Conservation (phyloP, 2,888 invertebrate species). For the Erebia palarica region DNA sequence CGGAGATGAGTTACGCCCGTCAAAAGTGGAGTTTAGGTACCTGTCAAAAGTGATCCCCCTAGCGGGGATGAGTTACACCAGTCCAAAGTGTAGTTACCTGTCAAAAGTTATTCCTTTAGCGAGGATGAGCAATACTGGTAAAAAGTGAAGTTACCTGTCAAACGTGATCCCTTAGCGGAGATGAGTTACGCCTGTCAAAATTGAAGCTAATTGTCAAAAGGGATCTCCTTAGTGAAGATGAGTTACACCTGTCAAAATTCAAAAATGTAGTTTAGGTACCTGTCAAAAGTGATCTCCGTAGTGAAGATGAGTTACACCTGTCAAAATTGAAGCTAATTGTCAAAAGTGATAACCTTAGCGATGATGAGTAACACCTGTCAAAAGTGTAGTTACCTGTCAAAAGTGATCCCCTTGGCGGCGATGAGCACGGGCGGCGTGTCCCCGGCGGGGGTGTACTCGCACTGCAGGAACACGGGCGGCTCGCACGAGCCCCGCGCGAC, state of each 20-base stretch:
- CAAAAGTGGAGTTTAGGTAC: conserved; percentile 44
- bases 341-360: conserved; percentile 86
- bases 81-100: conserved; percentile 49
- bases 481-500: conserved; percentile 86
- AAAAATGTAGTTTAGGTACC: conserved; percentile 55
- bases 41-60: conserved; percentile 85
- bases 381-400: conserved; percentile 66
- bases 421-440: conserved; percentile 83
- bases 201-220: conserved; percentile 76
- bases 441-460: conserved; percentile 78
- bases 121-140: conserved; percentile 70
- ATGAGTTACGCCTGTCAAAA: conserved; percentile 60
- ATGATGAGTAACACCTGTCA: conserved; percentile 70
- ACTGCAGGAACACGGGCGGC: conserved; percentile 85
- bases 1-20: conserved; percentile 76
- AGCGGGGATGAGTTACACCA: conserved; percentile 80
- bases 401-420: conserved; percentile 86
- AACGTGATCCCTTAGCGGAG: conserved; percentile 86
- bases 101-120: conserved; percentile 86
- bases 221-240: conserved; percentile 85
- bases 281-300: conserved; percentile 85
- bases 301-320: conserved; percentile 80
- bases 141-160: conserved; percentile 62
- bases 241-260: conserved; percentile 51
- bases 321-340: conserved; percentile 55